Evolutionary conservation across 2,888 invertebrate genomes (phyloP).

Genomic region (Campoplex capitator): DNA sequence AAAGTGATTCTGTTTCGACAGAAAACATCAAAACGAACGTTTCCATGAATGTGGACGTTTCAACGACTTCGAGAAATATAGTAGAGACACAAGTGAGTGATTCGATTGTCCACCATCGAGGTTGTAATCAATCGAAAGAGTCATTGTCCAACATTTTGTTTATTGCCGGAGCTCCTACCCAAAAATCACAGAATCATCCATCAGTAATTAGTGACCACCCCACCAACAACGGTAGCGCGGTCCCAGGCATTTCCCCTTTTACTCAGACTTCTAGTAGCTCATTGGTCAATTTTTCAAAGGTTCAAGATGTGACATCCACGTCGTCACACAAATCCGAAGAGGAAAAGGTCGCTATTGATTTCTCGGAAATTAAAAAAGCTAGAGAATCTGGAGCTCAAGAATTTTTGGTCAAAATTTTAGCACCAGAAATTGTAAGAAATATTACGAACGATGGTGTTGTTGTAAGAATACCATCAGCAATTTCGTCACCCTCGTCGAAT

Average conservation of each 20-base stretch:
- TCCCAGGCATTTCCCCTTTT: neutral
- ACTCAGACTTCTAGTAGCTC: neutral
- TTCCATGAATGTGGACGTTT: neutral
- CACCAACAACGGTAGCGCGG: neutral
- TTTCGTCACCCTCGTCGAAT: neutral
- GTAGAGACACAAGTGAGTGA: neutral
- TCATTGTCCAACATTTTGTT: neutral
- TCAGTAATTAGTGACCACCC: neutral
- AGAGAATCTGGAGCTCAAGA: conserved; percentile 58
- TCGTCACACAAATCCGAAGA: conserved; percentile 22
- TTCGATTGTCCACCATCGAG: neutral
- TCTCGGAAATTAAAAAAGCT: conserved; percentile 39
- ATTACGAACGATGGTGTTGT: conserved; percentile 64
- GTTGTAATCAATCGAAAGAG: neutral
- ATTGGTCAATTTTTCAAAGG: conserved; percentile 10
- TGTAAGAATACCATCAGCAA: conserved; percentile 49
- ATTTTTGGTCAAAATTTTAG: conserved; percentile 64
- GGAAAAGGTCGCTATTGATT: conserved; percentile 43
- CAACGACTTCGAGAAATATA: conserved; percentile 8
- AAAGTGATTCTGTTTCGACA: neutral
- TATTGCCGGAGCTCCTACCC: neutral
- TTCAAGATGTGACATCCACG: conserved; percentile 22
- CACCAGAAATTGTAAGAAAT: conserved; percentile 62
- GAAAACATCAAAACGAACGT: neutral
- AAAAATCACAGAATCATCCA: neutral